Conservation (phyloP, 2,113 vertebrate species). For the Ophiodon elongatus region DNA sequence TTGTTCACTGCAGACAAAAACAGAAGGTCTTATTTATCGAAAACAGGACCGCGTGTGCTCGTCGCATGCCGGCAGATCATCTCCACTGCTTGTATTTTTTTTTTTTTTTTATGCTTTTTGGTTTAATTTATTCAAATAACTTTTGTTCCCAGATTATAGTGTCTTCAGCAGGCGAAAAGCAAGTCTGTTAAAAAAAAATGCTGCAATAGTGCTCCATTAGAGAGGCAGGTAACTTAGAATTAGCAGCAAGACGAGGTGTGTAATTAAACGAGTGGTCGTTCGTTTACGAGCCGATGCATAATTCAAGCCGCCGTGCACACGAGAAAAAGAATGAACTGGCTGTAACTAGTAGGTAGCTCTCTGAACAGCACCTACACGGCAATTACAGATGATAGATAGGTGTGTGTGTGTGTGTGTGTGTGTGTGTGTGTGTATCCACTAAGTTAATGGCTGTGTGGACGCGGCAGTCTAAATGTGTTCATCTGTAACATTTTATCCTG, state of each 20-base stretch:
- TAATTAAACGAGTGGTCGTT: conserved; percentile 71
- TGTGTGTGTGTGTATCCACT: conserved; percentile 11
- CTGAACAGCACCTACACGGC: conserved; percentile 76
- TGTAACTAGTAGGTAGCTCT: conserved; percentile 56
- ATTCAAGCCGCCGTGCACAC: conserved; percentile 60
- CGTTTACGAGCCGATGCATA: conserved; percentile 56
- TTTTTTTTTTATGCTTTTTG: background rate
- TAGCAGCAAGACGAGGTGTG: conserved; percentile 51
- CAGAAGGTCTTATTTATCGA: background rate
- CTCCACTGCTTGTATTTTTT: too few species aligned
- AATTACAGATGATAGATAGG: conserved; percentile 74
- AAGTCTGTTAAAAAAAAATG: conserved; percentile 37
- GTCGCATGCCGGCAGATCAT: background rate
- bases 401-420: conserved; percentile 44
- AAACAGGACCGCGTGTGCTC: background rate
- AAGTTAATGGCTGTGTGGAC: conserved; percentile 73
- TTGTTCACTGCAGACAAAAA: background rate
- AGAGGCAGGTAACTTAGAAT: conserved; percentile 63
- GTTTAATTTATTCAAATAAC: background rate
- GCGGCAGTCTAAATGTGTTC: conserved; percentile 72
- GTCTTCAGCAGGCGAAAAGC: background rate
- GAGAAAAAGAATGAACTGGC: conserved; percentile 60
- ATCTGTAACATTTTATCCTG: conserved; percentile 77
- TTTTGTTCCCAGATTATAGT: background rate
- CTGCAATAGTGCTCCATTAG: conserved; percentile 11